Conservation (phyloP, 2,113 vertebrate species). For the Zapornia atra region DNA sequence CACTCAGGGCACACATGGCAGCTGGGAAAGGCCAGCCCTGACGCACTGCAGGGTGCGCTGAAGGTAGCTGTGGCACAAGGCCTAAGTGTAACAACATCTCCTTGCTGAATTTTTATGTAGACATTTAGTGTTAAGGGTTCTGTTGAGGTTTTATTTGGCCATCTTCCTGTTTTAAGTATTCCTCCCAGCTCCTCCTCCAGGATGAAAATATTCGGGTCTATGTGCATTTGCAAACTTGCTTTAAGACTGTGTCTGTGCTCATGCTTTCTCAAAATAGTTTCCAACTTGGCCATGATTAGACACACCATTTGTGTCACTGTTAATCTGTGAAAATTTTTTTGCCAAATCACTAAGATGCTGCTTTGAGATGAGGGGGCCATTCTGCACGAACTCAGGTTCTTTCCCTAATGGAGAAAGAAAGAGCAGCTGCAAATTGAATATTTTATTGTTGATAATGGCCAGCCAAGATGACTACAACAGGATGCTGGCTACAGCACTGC, state of each 20-base stretch:
- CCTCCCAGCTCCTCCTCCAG: background rate
- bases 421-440: background rate
- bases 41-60: background rate
- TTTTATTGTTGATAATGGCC: background rate
- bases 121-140: background rate
- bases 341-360: background rate
- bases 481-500: background rate
- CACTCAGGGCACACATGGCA: background rate
- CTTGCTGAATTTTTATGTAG: background rate
- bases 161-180: background rate
- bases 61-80: background rate
- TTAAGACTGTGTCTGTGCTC: rapidly evolving
- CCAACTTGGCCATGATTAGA: background rate
- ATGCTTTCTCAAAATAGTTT: background rate
- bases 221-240: background rate
- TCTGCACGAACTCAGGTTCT: background rate
- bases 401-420: background rate
- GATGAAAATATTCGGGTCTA: background rate
- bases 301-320: background rate
- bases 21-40: background rate
- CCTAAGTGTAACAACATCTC: background rate
- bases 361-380: background rate
- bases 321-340: background rate
- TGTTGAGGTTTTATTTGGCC: background rate
- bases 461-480: background rate